phyloP scores from a whole-genome alignment of 1,140 invertebrate species.

The Ceratina japonica region DNA sequence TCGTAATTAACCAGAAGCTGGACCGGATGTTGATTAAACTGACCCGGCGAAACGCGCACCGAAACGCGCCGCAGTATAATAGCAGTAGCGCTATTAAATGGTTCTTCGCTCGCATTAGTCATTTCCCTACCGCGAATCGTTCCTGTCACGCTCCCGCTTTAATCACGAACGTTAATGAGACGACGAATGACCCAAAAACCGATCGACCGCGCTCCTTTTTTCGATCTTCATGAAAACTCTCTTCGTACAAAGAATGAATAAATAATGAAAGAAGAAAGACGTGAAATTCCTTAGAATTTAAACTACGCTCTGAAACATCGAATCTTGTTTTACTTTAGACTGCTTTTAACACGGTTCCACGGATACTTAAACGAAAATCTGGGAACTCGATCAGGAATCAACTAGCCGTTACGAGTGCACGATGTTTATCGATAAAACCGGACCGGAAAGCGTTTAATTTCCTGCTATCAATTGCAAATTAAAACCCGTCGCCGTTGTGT shows the following conservation, averaged over 20 bases:
- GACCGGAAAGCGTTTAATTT: constrained; percentile 29
- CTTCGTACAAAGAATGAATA: too few relatives aligned
- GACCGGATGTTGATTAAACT: constrained; percentile 58
- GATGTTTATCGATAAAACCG: not conserved
- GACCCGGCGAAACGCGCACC: constrained; percentile 21
- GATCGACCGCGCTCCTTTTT: too few relatives aligned
- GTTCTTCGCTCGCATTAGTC: constrained; percentile 4
- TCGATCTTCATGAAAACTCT: too few relatives aligned
- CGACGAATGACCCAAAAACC: too few relatives aligned
- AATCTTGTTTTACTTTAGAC: too few relatives aligned
- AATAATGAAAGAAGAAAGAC: too few relatives aligned
- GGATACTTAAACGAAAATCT: not conserved
- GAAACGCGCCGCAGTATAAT: not conserved
- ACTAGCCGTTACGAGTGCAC: not conserved
- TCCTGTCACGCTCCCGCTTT: not conserved
- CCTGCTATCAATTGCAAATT: constrained; percentile 46
- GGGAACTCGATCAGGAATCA: too few relatives aligned
- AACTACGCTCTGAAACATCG: too few relatives aligned
- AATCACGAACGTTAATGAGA: constrained; percentile 2
- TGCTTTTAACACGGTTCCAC: too few relatives aligned
- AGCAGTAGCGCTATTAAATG: not conserved
- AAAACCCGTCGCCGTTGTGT: constrained; percentile 25
- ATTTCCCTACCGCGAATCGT: not conserved
- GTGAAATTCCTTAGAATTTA: too few relatives aligned
- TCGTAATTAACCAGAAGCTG: constrained; percentile 46